Evolutionary conservation across 2,888 invertebrate genomes (phyloP).

Genomic region (Rhamphomyia laevipes): DNA sequence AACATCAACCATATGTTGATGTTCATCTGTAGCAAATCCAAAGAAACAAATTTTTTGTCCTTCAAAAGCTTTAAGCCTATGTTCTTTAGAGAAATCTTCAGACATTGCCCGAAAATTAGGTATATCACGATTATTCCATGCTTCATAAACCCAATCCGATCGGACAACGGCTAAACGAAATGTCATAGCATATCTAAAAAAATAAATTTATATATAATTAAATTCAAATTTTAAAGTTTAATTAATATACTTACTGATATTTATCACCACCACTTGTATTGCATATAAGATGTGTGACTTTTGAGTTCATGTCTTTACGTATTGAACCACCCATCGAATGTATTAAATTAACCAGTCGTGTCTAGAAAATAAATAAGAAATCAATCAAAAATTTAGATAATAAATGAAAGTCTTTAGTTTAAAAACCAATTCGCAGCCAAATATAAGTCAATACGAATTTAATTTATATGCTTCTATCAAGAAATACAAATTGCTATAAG

Average conservation of each 20-base stretch:
- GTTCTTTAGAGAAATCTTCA: conserved; percentile 54
- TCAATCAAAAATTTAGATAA: not conserved
- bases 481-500: no score
- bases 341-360: conserved; percentile 73
- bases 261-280: conserved; percentile 82
- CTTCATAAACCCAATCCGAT: conserved; percentile 74
- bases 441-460: no score
- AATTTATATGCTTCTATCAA: no score
- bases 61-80: conserved; percentile 77
- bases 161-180: conserved; percentile 82
- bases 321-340: conserved; percentile 97
- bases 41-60: conserved; percentile 78
- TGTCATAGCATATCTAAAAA: conserved; percentile 66
- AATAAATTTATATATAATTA: no score
- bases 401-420: no score
- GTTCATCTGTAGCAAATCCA: conserved; percentile 83
- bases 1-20: conserved; percentile 83
- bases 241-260: conserved; percentile 50
- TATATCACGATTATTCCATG: conserved; percentile 73
- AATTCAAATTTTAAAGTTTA: not conserved
- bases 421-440: no score
- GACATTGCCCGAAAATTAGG: conserved; percentile 56
- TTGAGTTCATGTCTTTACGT: conserved; percentile 76
- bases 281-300: conserved; percentile 89
- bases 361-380: conserved; percentile 49